Conservation (phyloP, 2,797 vertebrate genomes). For the Schizopygopsis malacanthus region DNA sequence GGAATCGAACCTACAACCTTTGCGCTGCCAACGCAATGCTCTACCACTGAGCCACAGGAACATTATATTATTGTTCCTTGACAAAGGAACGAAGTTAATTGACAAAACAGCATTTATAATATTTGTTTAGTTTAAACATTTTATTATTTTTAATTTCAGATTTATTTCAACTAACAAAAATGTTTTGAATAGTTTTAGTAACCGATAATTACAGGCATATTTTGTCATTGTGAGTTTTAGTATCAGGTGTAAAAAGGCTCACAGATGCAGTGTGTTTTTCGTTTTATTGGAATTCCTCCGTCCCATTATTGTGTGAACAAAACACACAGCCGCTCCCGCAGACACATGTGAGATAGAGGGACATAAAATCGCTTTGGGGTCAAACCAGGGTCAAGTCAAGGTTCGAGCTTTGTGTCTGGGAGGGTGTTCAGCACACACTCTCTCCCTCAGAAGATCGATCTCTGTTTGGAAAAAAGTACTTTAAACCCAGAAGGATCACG, state of each 20-base stretch:
- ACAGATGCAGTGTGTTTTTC: slow-evolving; percentile 1
- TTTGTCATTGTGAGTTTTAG: not conserved
- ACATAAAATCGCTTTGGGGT: slow-evolving; percentile 75
- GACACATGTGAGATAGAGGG: slow-evolving; percentile 45
- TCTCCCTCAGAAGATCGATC: slow-evolving; percentile 5
- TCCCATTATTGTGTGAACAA: slow-evolving; percentile 68
- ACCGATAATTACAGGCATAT: too few relatives aligned
- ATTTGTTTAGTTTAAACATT: not conserved
- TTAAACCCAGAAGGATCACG: not conserved
- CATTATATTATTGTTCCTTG: too few relatives aligned
- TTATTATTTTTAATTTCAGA: not conserved
- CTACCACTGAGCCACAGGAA: too few relatives aligned
- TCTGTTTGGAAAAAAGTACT: not conserved
- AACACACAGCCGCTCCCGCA: slow-evolving; percentile 75
- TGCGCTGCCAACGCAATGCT: too few relatives aligned
- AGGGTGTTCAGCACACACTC: slow-evolving; percentile 32
- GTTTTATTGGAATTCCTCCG: slow-evolving; percentile 51
- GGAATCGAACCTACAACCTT: too few relatives aligned
- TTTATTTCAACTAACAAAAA: not conserved
- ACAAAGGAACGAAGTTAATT: not conserved
- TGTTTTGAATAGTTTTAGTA: not conserved
- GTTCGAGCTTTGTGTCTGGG: slow-evolving; percentile 68
- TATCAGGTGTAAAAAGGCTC: slow-evolving; percentile 14
- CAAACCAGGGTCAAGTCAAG: slow-evolving; percentile 80
- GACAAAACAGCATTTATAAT: not conserved